Base-by-base conservation (phyloP, 2,113 vertebrate species). In the Gymnogyps californianus region DNA sequence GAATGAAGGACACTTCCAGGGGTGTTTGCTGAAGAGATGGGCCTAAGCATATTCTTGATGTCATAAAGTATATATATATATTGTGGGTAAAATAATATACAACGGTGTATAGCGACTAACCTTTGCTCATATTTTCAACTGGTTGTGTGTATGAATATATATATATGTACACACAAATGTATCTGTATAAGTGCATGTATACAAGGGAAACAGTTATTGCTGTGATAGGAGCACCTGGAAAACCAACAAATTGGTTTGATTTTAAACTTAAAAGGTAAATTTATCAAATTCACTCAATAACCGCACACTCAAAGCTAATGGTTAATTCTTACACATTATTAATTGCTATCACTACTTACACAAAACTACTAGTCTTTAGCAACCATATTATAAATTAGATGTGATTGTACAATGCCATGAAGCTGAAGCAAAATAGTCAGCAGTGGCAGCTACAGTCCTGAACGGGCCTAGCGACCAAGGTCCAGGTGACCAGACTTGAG, bases 261-360 rank as follows among this genome's bases (percentile, higher is more conserved):
- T 88, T 80, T 71, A 80, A 71, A 71, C 12, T 47, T 72, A 19
- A 64, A 79, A 64, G 59, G 16, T 14, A 26, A 86, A 59, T 8
- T 47, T 74, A 24, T 2, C 22, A 59, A 74, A 69, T 79, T 55
- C 17, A 44, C 8, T 22, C 31, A 38, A 32, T 29, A 49, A 16
- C 17, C 0, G 0, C 9, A 44, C 11, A n/a, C 4, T 64, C 74
- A 9, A 64, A 83, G 13, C 3, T 31, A 44, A 59, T 40, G 13
- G 15, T 78, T n/a, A 78, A 40, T 69, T 79, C 24, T 55, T 22
- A 19, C 4, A 40, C 6, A 25, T n/a, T 65, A 44, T 44, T 74
- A 49, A 42, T 78, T 72, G 16, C 13, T 86, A 20, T 32, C 11
- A 21, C 13, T 59, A 15, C 18, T 75, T 70, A 55, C 18, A 70